Percentiles rank a stretch among this genome's conserved stretches.
phyloP scores from a whole-genome alignment of 1,140 invertebrate species.

The Coboldia fuscipes region DNA sequence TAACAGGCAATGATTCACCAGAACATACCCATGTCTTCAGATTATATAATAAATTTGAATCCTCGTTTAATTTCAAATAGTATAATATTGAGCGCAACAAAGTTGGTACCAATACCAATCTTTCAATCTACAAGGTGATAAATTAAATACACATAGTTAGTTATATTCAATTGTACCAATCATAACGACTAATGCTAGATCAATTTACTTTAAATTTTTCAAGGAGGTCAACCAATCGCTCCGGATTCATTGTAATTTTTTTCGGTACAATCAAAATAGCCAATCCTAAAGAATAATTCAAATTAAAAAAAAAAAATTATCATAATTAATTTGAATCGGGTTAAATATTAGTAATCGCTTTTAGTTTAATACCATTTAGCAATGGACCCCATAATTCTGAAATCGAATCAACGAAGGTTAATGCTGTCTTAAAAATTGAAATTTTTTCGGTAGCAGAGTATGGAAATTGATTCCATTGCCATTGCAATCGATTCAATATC shows the following conservation, averaged over 20 bases:
- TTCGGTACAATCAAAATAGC: conserved; percentile 48
- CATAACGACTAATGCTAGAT: not conserved
- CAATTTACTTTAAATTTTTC: conserved; percentile 47
- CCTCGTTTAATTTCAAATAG: conserved; percentile 31
- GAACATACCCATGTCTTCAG: conserved; percentile 65
- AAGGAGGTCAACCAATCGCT: conserved; percentile 39
- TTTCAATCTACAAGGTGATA: no score
- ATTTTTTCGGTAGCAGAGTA: conserved; percentile 36
- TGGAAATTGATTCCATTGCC: conserved; percentile 65
- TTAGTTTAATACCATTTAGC: conserved; percentile 43
- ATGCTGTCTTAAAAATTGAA: conserved; percentile 67
- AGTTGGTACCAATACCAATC: conserved; percentile 65
- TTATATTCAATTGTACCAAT: conserved; percentile 5
- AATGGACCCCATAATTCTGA: conserved; percentile 68
- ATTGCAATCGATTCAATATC: conserved; percentile 54
- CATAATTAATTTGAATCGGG: no score
- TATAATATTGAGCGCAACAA: conserved; percentile 53
- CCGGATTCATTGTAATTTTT: conserved; percentile 46
- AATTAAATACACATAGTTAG: no score
- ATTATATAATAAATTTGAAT: conserved; percentile 22
- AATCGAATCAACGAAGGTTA: conserved; percentile 76
- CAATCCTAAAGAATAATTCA: conserved; percentile 8
- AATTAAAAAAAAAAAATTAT: not conserved
- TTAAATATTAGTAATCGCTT: no score
- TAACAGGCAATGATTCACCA: conserved; percentile 46